These are phyloP conservation scores for Thinocorus orbignyianus DNA, from an alignment of 2,113 vertebrate species.

Conservation along the genomic window DNA sequence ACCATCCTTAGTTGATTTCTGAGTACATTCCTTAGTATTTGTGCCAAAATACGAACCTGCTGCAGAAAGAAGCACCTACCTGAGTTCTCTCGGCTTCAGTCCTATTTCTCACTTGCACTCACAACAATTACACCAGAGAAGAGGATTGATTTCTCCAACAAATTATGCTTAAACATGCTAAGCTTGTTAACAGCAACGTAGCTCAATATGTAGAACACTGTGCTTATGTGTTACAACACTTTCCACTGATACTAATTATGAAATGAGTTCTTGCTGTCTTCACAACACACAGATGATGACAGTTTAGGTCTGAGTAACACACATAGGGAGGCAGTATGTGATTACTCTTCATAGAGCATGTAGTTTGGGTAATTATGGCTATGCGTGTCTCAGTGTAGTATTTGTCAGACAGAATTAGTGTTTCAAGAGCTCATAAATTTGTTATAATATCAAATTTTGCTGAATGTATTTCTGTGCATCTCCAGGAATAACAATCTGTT, in stretches of 20 bases:
- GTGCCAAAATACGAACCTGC: background rate
- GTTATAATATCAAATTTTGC: background rate
- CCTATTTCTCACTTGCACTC: background rate
- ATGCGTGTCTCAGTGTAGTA: background rate
- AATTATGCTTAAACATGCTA: slow-evolving; percentile 50
- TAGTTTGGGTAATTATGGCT: background rate
- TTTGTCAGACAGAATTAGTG: background rate
- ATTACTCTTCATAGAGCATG: background rate
- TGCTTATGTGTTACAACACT: background rate
- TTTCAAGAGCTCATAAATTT: background rate
- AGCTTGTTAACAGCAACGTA: background rate
- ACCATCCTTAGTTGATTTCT: background rate
- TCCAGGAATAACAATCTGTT: background rate
- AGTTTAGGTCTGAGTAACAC: background rate
- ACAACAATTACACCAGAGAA: background rate
- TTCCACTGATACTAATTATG: background rate
- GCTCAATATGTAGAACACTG: background rate
- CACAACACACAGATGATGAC: slow-evolving; percentile 1
- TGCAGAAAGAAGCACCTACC: background rate
- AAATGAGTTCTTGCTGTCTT: slow-evolving; percentile 11
- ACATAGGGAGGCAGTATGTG: background rate
- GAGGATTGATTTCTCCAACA: slow-evolving; percentile 45
- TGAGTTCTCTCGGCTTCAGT: background rate
- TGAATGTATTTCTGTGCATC: background rate
- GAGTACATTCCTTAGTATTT: background rate